Conservation (phyloP, 2,797 vertebrate genomes). For the Bovichtus diacanthus region DNA sequence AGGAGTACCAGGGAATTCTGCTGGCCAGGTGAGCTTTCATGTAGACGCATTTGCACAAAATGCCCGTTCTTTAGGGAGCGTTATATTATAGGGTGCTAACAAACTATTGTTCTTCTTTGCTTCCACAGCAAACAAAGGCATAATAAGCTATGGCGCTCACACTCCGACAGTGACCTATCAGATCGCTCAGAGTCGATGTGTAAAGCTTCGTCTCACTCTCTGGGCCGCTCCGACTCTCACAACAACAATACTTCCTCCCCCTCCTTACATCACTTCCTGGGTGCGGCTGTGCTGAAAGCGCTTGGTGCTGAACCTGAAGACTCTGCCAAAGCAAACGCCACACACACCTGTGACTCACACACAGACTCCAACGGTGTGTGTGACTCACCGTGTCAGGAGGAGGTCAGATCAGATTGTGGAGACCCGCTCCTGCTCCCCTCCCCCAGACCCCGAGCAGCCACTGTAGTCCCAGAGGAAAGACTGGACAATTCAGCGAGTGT, state of each 20-base stretch:
- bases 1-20: slow-evolving; percentile 98
- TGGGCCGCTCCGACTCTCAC: slow-evolving; percentile 76
- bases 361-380: slow-evolving; percentile 80
- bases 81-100: background rate
- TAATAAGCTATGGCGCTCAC: slow-evolving; percentile 98
- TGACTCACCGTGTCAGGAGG: slow-evolving; percentile 73
- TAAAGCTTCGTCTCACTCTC: slow-evolving; percentile 70
- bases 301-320: slow-evolving; percentile 68
- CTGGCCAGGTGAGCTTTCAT: slow-evolving; percentile 90
- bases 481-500: slow-evolving; percentile 77
- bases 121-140: slow-evolving; percentile 94
- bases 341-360: slow-evolving; percentile 55
- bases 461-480: slow-evolving; percentile 87
- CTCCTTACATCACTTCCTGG: slow-evolving; percentile 90
- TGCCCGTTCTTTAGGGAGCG: background rate
- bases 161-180: slow-evolving; percentile 94
- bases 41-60: background rate
- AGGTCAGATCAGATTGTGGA: slow-evolving; percentile 34
- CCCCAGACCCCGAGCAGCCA: slow-evolving; percentile 88
- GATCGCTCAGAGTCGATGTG: slow-evolving; percentile 87
- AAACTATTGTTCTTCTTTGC: background rate
- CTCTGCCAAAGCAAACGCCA: slow-evolving; percentile 18
- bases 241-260: slow-evolving; percentile 80
- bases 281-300: slow-evolving; percentile 83
- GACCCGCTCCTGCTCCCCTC: slow-evolving; percentile 80